phyloP scores from a whole-genome alignment of 2,888 invertebrate genomes.

The Microdon myrmicae region DNA sequence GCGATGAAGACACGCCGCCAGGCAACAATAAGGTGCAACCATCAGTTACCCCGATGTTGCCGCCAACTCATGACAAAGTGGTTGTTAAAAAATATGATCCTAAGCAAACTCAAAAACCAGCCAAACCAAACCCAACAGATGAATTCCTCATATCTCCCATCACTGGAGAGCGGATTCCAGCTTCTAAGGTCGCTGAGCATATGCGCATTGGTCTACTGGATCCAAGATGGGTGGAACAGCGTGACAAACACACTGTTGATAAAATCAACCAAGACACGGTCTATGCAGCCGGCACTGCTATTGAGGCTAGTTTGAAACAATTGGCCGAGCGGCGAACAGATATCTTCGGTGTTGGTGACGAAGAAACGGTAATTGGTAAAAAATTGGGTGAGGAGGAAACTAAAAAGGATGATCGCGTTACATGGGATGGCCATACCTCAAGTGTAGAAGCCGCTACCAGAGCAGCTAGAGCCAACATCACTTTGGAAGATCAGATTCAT shows the following conservation, averaged over 20 bases:
- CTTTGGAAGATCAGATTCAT: slow-evolving; percentile 95
- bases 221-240: slow-evolving; percentile 97
- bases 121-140: slow-evolving; percentile 76
- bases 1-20: slow-evolving; percentile 72
- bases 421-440: slow-evolving; percentile 98
- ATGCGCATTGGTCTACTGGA: slow-evolving; percentile 96
- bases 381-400: slow-evolving; percentile 93
- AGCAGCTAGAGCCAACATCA: slow-evolving; percentile 93
- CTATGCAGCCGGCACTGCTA: slow-evolving; percentile 77
- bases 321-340: slow-evolving; percentile 99
- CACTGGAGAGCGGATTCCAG: slow-evolving; percentile 97
- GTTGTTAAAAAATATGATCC: slow-evolving; percentile 98
- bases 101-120: slow-evolving; percentile 76
- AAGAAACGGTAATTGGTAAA: slow-evolving; percentile 99
- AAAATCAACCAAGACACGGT: slow-evolving; percentile 87
- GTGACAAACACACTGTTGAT: slow-evolving; percentile 93
- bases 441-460: slow-evolving; percentile 95
- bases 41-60: slow-evolving; percentile 74
- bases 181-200: slow-evolving; percentile 97
- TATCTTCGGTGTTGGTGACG: slow-evolving; percentile 98
- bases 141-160: slow-evolving; percentile 97
- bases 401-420: slow-evolving; percentile 88
- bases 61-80: slow-evolving; percentile 91
- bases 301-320: slow-evolving; percentile 93
- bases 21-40: slow-evolving; percentile 65